Evolutionary conservation across 2,113 vertebrate species (phyloP).

Genomic region (Nipponia nippon): DNA sequence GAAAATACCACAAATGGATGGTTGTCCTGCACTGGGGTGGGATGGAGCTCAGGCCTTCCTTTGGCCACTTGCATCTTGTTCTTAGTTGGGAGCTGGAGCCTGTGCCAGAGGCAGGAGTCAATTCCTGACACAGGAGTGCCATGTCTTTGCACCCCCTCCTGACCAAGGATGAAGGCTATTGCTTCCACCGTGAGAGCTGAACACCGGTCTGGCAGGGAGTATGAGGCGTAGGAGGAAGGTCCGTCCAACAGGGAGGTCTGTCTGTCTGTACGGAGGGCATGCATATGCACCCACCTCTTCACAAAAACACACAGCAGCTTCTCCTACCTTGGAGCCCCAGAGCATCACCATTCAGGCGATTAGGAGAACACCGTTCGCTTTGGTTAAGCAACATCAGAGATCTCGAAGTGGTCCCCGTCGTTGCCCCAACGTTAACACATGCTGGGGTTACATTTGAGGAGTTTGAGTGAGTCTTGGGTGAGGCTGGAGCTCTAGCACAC

Average conservation of each 20-base stretch:
- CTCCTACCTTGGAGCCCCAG: fast-evolving
- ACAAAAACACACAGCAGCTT: background rate
- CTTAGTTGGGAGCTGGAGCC: background rate
- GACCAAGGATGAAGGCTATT: background rate
- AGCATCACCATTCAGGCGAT: fast-evolving
- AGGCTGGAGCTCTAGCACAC: background rate
- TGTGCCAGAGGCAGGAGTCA: background rate
- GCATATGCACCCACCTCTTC: background rate
- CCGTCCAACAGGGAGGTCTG: background rate
- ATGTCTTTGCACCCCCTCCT: background rate
- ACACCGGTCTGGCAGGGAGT: background rate
- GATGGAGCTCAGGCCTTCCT: background rate
- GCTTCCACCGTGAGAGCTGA: background rate
- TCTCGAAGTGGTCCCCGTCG: fast-evolving
- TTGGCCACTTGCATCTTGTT: background rate
- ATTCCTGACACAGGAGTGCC: background rate
- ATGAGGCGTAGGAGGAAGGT: background rate
- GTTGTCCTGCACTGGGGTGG: background rate
- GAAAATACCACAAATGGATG: background rate
- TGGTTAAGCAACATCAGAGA: background rate
- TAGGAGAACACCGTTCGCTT: background rate
- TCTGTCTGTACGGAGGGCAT: fast-evolving
- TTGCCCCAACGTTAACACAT: background rate
- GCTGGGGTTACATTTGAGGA: background rate
- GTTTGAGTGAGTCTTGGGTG: background rate